phyloP scores from a whole-genome alignment of 2,888 invertebrate species.

The Ochropacha duplaris region DNA sequence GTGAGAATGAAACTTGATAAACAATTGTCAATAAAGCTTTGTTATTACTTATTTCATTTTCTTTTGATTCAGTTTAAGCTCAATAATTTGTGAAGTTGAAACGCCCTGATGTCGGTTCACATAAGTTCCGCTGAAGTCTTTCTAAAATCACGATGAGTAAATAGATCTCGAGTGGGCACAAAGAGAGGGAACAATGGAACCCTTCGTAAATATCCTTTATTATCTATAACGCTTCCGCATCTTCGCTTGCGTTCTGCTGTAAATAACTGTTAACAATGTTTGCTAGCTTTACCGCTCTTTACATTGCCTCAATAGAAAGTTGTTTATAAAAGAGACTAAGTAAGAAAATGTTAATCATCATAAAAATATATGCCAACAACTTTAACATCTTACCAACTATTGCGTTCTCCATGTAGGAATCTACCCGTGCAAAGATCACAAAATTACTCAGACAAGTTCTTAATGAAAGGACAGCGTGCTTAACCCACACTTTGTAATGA shows the following conservation, averaged over 20 bases:
- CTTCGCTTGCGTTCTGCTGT: constrained; percentile 21
- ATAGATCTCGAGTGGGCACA: constrained; percentile 46
- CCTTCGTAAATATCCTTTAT: constrained; percentile 58
- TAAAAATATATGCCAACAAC: not conserved
- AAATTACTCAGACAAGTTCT: constrained; percentile 31
- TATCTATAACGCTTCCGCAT: constrained; percentile 42
- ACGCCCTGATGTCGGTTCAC: constrained; percentile 12
- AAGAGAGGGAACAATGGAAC: constrained; percentile 49
- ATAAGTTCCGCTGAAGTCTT: constrained; percentile 32
- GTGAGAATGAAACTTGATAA: not conserved
- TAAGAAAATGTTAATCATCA: not conserved
- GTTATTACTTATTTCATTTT: constrained; percentile 3
- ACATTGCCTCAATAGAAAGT: constrained; percentile 20
- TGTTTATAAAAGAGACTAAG: not conserved
- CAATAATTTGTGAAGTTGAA: not conserved
- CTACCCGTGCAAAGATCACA: constrained; percentile 24
- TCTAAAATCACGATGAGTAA: constrained; percentile 45
- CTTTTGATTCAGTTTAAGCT: not conserved
- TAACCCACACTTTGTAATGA: constrained; percentile 35
- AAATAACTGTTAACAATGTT: constrained; percentile 27
- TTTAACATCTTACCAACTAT: constrained; percentile 2
- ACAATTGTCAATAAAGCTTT: constrained; percentile 5
- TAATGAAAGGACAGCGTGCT: constrained; percentile 31
- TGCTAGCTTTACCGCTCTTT: constrained; percentile 31
- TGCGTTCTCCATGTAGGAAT: constrained; percentile 12